Conservation (phyloP, 2,113 vertebrate species). For the Scortum barcoo region DNA sequence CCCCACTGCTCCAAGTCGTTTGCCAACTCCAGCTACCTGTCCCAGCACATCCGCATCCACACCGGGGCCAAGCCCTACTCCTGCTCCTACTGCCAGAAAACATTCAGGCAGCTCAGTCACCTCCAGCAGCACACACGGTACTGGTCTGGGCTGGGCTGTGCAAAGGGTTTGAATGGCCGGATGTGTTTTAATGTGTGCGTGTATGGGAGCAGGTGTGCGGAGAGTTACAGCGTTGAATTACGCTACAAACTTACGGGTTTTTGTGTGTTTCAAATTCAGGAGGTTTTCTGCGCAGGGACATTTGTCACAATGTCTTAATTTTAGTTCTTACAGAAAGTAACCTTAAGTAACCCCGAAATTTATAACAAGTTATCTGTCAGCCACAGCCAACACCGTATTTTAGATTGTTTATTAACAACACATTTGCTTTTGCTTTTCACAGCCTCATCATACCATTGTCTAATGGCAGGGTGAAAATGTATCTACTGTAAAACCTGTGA, state of each 20-base stretch:
- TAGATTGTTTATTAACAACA: not conserved
- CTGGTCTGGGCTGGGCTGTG: conserved; percentile 54
- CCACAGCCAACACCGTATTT: not conserved
- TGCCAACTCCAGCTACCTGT: conserved; percentile 99
- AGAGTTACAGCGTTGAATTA: conserved; percentile 13
- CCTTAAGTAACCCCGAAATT: not conserved
- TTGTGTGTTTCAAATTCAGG: conserved; percentile 4
- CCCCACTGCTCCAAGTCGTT: conserved; percentile 99
- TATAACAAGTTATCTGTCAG: not conserved
- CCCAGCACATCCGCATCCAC: conserved; percentile 99
- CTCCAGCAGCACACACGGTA: conserved; percentile 93
- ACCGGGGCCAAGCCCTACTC: conserved; percentile 98
- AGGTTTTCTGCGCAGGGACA: not conserved
- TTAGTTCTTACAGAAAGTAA: too few species aligned
- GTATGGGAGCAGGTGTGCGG: conserved; percentile 51
- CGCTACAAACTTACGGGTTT: too few species aligned
- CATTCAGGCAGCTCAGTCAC: conserved; percentile 97
- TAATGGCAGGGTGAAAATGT: not conserved
- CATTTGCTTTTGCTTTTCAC: not conserved
- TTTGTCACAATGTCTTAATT: not conserved
- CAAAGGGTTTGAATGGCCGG: conserved; percentile 20
- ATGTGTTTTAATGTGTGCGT: conserved; percentile 52
- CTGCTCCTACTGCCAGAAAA: conserved; percentile 99
- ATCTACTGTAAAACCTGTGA: not conserved
- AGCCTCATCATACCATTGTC: not conserved